Percentiles rank a stretch among this genome's conserved stretches.
Evolutionary conservation across 2,113 vertebrate genomes (phyloP).

Genomic region (Motacilla tschutschensis): DNA sequence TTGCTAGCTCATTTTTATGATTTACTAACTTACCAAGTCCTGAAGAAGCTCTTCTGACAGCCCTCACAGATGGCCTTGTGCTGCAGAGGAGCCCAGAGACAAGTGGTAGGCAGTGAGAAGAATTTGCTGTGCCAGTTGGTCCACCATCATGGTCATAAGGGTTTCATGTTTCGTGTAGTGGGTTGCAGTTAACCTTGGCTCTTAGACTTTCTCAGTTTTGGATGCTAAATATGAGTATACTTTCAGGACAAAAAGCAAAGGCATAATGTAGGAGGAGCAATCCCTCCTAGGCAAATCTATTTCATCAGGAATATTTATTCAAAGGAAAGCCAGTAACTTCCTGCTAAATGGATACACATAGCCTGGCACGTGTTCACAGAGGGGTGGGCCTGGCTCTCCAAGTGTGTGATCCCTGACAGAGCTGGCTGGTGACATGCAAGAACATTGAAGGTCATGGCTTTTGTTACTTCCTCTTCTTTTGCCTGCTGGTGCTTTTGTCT

Average conservation of each 20-base stretch:
- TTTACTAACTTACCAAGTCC: background rate
- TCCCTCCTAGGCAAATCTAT: background rate
- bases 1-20: background rate
- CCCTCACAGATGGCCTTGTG: background rate
- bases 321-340: background rate
- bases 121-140: background rate
- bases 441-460: background rate
- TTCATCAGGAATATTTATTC: background rate
- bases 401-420: background rate
- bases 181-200: background rate
- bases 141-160: rapidly evolving
- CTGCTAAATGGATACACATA: background rate
- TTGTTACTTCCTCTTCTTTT: background rate
- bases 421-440: background rate
- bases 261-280: background rate
- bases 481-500: background rate
- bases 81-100: background rate
- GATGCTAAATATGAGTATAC: background rate
- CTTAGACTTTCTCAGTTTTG: background rate
- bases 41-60: background rate
- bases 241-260: background rate
- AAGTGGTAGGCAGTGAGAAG: background rate
- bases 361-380: background rate
- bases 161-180: background rate
- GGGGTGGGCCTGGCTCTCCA: background rate